Conservation (phyloP, 2,888 invertebrate species). For the Dasypogon diadema region DNA sequence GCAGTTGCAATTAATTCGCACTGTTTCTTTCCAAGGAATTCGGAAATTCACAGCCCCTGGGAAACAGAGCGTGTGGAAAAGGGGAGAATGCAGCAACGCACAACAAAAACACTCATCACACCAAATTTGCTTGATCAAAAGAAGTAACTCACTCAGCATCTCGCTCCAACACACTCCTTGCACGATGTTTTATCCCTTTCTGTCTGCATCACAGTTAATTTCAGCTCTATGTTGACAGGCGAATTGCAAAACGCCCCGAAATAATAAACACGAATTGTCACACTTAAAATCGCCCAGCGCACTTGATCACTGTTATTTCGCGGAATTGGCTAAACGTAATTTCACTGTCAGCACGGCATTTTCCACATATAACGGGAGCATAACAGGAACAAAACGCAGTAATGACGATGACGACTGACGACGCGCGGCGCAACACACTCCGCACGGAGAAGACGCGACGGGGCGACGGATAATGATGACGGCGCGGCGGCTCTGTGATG, state of each 20-base stretch:
- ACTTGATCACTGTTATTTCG: not conserved
- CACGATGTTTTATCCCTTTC: constrained; percentile 11
- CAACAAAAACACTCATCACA: constrained; percentile 23
- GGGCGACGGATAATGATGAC: constrained; percentile 38
- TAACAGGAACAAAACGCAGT: constrained; percentile 35
- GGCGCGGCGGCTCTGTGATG: constrained; percentile 48
- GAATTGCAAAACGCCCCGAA: constrained; percentile 26
- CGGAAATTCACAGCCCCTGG: too few relatives aligned
- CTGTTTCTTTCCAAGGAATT: too few relatives aligned
- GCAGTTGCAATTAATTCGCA: too few relatives aligned
- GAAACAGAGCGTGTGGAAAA: too few relatives aligned
- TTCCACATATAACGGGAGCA: not conserved
- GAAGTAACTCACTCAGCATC: constrained; percentile 8
- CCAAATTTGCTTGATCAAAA: not conserved
- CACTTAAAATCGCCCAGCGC: not conserved
- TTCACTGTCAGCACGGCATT: not conserved
- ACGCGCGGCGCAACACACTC: constrained; percentile 27
- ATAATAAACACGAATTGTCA: not conserved
- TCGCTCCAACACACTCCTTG: not conserved
- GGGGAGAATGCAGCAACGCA: not conserved
- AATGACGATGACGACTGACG: too few relatives aligned
- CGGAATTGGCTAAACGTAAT: not conserved
- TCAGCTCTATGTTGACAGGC: constrained; percentile 23
- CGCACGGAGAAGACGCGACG: constrained; percentile 32
- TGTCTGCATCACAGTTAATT: constrained; percentile 26